Conservation (phyloP, 1,140 invertebrate genomes). For the Bombus affinis region DNA sequence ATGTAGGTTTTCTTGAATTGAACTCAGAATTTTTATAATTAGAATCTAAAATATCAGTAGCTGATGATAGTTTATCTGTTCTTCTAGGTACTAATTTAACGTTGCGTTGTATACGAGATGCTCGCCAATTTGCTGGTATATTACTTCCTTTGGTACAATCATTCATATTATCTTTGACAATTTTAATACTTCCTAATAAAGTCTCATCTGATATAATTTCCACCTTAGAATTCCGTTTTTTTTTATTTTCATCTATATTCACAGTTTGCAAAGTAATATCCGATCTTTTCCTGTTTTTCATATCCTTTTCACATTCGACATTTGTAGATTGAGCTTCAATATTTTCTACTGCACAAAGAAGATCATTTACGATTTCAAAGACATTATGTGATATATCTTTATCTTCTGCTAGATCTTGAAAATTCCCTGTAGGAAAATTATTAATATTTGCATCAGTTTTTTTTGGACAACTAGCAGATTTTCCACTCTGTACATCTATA, state of each 20-base stretch:
- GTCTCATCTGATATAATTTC: slow-evolving; percentile 79
- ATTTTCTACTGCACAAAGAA: slow-evolving; percentile 28
- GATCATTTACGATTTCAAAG: slow-evolving; percentile 42
- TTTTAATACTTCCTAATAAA: slow-evolving; percentile 72
- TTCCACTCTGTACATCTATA: not conserved
- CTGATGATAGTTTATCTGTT: slow-evolving; percentile 64
- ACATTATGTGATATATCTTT: slow-evolving; percentile 18
- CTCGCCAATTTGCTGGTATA: slow-evolving; percentile 70
- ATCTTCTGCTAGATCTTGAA: not conserved
- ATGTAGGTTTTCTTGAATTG: slow-evolving; percentile 56
- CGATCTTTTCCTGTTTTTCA: not conserved
- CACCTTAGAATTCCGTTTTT: slow-evolving; percentile 65
- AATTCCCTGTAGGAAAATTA: not conserved
- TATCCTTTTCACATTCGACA: not conserved
- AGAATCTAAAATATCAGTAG: slow-evolving; percentile 47
- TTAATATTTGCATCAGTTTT: not conserved
- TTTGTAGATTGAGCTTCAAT: not conserved
- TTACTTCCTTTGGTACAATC: slow-evolving; percentile 7
- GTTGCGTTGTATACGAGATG: slow-evolving; percentile 77
- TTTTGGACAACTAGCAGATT: not conserved
- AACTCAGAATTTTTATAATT: slow-evolving; percentile 31
- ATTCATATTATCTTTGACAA: slow-evolving; percentile 58
- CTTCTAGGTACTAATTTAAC: slow-evolving; percentile 78
- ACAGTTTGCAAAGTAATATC: slow-evolving; percentile 15
- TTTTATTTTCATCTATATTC: slow-evolving; percentile 41